These are phyloP conservation scores for Agonopterix arenella DNA, from an alignment of 2,888 invertebrate species.

Conservation along the genomic window DNA sequence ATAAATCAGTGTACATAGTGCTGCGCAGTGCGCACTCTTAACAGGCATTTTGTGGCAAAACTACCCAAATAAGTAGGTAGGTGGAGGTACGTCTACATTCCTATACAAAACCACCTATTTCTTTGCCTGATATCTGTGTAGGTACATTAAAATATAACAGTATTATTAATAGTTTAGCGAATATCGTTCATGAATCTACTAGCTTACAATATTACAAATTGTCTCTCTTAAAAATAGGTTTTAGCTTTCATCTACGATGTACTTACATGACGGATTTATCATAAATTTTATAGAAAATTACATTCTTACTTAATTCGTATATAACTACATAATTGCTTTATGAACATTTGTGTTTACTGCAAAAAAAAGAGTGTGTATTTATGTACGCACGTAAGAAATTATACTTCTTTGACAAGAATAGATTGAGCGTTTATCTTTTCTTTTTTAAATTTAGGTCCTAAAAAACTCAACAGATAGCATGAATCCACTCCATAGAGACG, in stretches of 20 bases:
- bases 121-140: no score
- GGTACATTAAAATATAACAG: neutral
- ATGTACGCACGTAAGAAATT: no score
- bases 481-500: no score
- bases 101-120: no score
- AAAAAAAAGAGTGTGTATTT: no score
- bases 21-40: neutral
- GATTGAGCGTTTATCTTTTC: no score
- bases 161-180: neutral
- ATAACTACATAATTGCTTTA: conserved; percentile 22
- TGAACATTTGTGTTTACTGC: neutral
- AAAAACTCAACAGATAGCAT: no score
- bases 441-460: no score
- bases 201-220: conserved; percentile 7
- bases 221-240: conserved; percentile 7
- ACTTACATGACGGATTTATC: conserved; percentile 14
- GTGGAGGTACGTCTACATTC: neutral
- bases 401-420: no score
- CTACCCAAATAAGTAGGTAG: neutral
- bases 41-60: neutral
- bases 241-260: conserved; percentile 4
- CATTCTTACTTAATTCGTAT: conserved; percentile 16
- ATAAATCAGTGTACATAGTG: neutral
- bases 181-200: conserved; percentile 1
- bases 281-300: conserved; percentile 18